Percentiles rank a stretch among this genome's conserved stretches.
phyloP scores from a whole-genome alignment of 1,140 invertebrate species.

The Scylla paramamosain region DNA sequence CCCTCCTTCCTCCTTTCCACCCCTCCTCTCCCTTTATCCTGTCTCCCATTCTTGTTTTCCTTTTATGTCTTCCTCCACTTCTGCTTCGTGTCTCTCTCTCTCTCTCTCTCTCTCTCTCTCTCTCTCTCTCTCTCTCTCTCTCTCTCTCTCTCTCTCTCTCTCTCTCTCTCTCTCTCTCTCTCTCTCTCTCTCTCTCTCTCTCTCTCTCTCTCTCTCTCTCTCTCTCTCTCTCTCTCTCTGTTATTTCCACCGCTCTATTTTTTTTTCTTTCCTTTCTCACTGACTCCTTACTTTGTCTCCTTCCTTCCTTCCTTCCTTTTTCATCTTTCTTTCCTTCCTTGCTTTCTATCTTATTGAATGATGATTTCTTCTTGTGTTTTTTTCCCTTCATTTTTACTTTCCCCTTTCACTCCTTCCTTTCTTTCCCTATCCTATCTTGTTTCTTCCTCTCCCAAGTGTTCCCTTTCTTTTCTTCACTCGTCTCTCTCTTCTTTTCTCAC shows the following conservation, averaged over 20 bases:
- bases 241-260: too few relatives aligned
- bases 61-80: too few relatives aligned
- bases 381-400: not conserved
- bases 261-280: too few relatives aligned
- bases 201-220: not conserved
- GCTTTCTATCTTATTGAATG: not conserved
- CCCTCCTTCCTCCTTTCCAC: too few relatives aligned
- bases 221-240: not conserved
- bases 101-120: not conserved
- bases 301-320: too few relatives aligned
- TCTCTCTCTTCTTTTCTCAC: not conserved
- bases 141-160: not conserved
- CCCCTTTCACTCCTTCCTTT: not conserved
- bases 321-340: too few relatives aligned
- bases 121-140: conserved; percentile 36
- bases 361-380: not conserved
- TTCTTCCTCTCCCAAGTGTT: too few relatives aligned
- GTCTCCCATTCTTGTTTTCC: too few relatives aligned
- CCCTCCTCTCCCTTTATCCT: too few relatives aligned
- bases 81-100: not conserved
- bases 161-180: not conserved
- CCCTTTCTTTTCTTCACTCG: not conserved
- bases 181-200: conserved; percentile 38
- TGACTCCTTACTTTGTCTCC: too few relatives aligned
- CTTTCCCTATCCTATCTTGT: not conserved